These are phyloP conservation scores for Nemoura dubitans DNA, from an alignment of 2,888 invertebrate species.

Conservation along the genomic window DNA sequence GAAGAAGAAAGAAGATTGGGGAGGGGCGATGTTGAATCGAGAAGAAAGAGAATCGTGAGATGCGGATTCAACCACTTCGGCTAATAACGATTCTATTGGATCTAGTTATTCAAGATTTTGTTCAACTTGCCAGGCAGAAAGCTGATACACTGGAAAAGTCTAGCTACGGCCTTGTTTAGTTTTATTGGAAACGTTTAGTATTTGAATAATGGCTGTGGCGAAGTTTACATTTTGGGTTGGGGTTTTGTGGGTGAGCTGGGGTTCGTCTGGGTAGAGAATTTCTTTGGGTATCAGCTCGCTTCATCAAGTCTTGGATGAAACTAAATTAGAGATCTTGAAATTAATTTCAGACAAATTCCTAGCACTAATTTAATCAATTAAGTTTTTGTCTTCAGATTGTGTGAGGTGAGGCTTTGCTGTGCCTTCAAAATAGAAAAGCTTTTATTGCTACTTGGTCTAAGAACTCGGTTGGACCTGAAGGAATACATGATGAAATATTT, in stretches of 20 bases:
- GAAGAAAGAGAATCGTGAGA: background rate
- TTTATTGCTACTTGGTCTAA: background rate
- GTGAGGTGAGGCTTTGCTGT: background rate
- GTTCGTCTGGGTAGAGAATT: background rate
- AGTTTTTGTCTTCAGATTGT: background rate
- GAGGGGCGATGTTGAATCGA: too few relatives aligned
- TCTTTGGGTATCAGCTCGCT: background rate
- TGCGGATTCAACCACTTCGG: background rate
- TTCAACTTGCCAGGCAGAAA: background rate
- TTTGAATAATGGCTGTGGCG: background rate
- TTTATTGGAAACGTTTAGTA: background rate
- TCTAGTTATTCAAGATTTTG: conserved; percentile 14
- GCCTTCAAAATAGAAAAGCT: background rate
- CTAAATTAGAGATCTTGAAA: conserved; percentile 15
- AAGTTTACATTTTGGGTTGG: background rate
- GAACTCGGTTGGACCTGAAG: background rate
- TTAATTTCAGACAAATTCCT: conserved; percentile 24
- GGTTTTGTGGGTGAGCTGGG: background rate
- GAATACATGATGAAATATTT: background rate
- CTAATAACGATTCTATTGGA: conserved; percentile 18
- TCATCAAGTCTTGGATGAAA: background rate
- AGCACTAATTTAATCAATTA: conserved; percentile 22
- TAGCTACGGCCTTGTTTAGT: background rate
- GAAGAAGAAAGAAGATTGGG: background rate
- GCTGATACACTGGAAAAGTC: background rate